phyloP scores from a whole-genome alignment of 2,113 vertebrate species.

The Tragulus kanchil region DNA sequence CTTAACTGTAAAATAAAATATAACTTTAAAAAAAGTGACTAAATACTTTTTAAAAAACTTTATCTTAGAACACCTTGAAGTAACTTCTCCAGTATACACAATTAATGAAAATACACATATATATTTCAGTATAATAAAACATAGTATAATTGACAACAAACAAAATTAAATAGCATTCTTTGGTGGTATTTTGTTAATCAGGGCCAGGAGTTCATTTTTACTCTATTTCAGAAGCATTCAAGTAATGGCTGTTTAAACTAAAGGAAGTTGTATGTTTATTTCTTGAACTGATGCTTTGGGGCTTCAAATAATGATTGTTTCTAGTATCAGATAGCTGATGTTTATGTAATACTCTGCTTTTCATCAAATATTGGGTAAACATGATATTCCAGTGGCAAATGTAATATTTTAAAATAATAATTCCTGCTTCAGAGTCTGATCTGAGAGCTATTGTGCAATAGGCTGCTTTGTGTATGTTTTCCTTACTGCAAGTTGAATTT shows the following conservation, averaged over 20 bases:
- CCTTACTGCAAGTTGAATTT: slow-evolving; percentile 80
- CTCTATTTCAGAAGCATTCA: neutral
- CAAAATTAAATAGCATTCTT: neutral
- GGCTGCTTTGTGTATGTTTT: slow-evolving; percentile 69
- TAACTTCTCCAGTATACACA: neutral
- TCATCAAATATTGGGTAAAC: slow-evolving; percentile 19
- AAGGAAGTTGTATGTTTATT: slow-evolving; percentile 33
- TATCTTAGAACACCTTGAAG: neutral
- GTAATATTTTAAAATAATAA: slow-evolving; percentile 70
- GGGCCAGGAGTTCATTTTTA: neutral
- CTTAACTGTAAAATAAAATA: neutral
- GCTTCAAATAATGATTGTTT: neutral
- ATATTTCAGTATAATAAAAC: neutral
- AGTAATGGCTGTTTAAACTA: slow-evolving; percentile 56
- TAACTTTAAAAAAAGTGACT: neutral
- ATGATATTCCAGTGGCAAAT: slow-evolving; percentile 38
- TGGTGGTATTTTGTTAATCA: neutral
- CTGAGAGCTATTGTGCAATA: slow-evolving; percentile 67
- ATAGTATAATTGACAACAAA: neutral
- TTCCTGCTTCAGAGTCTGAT: slow-evolving; percentile 55
- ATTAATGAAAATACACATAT: neutral
- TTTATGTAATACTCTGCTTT: slow-evolving; percentile 48
- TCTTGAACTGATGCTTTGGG: neutral
- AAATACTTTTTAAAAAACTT: neutral
- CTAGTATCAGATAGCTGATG: slow-evolving; percentile 10